Percentiles rank a stretch among this genome's conserved stretches.
These are phyloP conservation scores for Camponotus pennsylvanicus DNA, from an alignment of 1,140 invertebrate genomes.

Conservation along the genomic window DNA sequence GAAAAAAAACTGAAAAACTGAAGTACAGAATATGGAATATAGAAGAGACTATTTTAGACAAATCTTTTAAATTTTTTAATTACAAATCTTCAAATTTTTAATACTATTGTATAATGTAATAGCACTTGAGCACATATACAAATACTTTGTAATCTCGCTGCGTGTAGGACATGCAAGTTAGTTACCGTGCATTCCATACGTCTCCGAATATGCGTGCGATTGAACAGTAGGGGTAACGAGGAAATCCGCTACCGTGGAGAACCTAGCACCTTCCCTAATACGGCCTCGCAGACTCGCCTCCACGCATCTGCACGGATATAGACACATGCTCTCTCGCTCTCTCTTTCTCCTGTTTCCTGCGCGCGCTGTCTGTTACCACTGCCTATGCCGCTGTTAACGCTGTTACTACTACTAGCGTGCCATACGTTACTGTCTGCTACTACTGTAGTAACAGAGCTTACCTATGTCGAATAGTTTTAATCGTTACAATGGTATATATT, in stretches of 20 bases:
- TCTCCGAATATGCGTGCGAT: constrained; percentile 42
- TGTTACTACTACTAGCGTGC: constrained; percentile 36
- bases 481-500: neutral
- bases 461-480: neutral
- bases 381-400: constrained; percentile 32
- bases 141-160: neutral
- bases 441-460: constrained; percentile 18
- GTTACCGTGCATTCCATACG: constrained; percentile 36
- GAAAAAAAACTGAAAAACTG: neutral
- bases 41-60: neutral
- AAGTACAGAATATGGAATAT: neutral
- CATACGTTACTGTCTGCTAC: neutral
- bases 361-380: constrained; percentile 34
- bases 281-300: constrained; percentile 78
- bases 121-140: neutral
- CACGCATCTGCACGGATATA: constrained; percentile 83
- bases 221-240: constrained; percentile 71
- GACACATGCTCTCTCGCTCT: constrained; percentile 66
- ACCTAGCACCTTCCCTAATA: constrained; percentile 84
- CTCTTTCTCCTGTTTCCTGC: neutral
- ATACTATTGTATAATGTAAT: neutral
- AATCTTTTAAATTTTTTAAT: neutral
- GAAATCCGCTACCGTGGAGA: constrained; percentile 73
- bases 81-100: neutral
- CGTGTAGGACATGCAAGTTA: constrained; percentile 26